A percentile compares a stretch with the other conserved stretches of the same genome.
These are phyloP conservation scores for Metalampra italica DNA, from an alignment of 2,888 invertebrate species.

Conservation along the genomic window DNA sequence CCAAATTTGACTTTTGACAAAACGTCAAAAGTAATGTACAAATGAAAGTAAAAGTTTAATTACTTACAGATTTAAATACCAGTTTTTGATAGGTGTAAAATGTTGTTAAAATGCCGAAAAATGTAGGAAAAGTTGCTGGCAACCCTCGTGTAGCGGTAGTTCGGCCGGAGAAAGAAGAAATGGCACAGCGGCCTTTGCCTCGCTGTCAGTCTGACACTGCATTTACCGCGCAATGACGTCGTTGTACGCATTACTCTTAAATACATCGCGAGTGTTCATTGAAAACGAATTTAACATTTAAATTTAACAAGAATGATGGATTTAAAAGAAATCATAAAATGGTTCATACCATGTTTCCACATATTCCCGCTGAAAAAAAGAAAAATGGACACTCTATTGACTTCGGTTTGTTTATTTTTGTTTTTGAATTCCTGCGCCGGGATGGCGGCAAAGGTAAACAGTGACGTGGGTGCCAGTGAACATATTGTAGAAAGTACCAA, in stretches of 20 bases:
- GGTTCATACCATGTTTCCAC: conserved; percentile 71
- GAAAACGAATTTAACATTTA: conserved; percentile 15
- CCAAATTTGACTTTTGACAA: too few species aligned
- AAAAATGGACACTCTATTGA: conserved; percentile 38
- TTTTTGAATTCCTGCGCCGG: conserved; percentile 46
- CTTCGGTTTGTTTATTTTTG: conserved; percentile 50
- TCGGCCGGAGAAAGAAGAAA: conserved; percentile 60
- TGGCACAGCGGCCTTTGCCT: conserved; percentile 28
- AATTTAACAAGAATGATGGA: conserved; percentile 50
- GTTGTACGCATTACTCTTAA: conserved; percentile 14
- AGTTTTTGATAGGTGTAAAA: too few species aligned
- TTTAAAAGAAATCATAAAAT: conserved; percentile 69
- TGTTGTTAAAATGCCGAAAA: background rate
- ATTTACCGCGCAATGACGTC: conserved; percentile 46
- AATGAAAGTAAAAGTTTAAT: too few species aligned
- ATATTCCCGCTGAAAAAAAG: conserved; percentile 40
- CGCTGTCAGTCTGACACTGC: conserved; percentile 38
- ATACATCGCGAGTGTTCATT: conserved; percentile 8
- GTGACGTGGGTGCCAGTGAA: conserved; percentile 23
- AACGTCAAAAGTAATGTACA: too few species aligned
- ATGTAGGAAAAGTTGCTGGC: conserved; percentile 5
- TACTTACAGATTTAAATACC: too few species aligned
- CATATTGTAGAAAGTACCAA: conserved; percentile 29
- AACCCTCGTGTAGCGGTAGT: conserved; percentile 21
- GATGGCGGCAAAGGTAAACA: conserved; percentile 36